Conservation (phyloP, 2,888 invertebrate species). For the Pilophorus perplexus region DNA sequence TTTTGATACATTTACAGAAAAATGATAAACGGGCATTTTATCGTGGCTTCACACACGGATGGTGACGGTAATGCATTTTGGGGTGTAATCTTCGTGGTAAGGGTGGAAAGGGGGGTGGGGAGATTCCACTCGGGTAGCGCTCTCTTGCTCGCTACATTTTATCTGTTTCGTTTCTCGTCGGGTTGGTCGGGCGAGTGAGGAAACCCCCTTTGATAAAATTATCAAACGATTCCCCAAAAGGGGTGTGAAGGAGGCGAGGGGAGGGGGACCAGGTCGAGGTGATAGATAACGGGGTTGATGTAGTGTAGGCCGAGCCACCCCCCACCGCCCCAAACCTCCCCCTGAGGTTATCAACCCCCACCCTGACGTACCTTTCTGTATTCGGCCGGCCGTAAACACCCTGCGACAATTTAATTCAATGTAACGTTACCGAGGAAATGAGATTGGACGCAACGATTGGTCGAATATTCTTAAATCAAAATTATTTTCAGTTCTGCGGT, state of each 20-base stretch:
- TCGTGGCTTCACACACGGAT: conserved; percentile 26
- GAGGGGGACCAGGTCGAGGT: conserved; percentile 17
- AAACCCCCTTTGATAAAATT: conserved; percentile 36
- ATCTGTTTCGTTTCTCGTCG: conserved; percentile 37
- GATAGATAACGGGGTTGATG: conserved; percentile 35
- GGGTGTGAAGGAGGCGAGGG: background rate
- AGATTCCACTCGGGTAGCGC: conserved; percentile 21
- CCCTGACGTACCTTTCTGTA: background rate
- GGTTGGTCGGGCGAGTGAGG: conserved; percentile 18
- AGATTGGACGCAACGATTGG: no score
- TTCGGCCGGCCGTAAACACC: background rate
- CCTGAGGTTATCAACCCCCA: background rate
- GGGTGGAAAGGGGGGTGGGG: background rate
- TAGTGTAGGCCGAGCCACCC: conserved; percentile 10
- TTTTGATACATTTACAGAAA: background rate
- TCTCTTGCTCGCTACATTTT: conserved; percentile 6
- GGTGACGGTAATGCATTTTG: conserved; percentile 34
- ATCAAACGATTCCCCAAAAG: conserved; percentile 24
- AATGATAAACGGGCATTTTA: conserved; percentile 29
- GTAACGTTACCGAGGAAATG: no score
- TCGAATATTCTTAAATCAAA: no score
- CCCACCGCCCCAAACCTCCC: background rate
- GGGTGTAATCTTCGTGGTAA: conserved; percentile 14
- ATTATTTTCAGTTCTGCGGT: no score
- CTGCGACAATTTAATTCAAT: conserved; percentile 30